Evolutionary conservation across 2,888 invertebrate species (phyloP).

Genomic region (Pyrgus malvae): DNA sequence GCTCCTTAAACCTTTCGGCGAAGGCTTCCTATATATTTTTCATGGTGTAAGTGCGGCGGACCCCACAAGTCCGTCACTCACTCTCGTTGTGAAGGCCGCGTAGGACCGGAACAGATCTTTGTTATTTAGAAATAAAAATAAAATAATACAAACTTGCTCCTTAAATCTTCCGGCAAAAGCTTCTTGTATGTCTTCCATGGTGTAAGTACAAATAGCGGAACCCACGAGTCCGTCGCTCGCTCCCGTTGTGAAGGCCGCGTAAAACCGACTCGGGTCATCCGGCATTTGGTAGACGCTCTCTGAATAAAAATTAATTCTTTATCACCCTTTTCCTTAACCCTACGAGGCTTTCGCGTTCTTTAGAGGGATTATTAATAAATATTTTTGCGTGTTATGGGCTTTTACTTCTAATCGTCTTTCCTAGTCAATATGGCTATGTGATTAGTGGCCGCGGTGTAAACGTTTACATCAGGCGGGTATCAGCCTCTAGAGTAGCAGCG

Average conservation of each 20-base stretch:
- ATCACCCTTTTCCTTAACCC: constrained; percentile 16
- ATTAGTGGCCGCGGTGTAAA: no score
- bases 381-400: background rate
- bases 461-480: no score
- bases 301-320: constrained; percentile 48
- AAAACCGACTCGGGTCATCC: constrained; percentile 83
- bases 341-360: constrained; percentile 3
- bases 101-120: no score
- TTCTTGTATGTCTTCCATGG: constrained; percentile 84
- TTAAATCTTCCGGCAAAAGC: constrained; percentile 86
- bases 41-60: no score
- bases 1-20: no score
- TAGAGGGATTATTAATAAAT: constrained; percentile 3
- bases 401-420: no score
- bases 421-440: no score
- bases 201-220: constrained; percentile 87
- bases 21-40: constrained; percentile 45
- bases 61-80: no score
- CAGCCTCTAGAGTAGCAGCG: no score
- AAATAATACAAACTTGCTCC: constrained; percentile 71
- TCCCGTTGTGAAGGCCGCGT: constrained; percentile 86
- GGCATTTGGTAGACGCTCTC: constrained; percentile 86
- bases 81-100: no score
- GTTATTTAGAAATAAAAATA: no score
- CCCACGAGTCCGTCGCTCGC: constrained; percentile 85